Percentiles rank a stretch among this genome's conserved stretches.
Conservation (phyloP, 2,888 invertebrate genomes). For the Platycheirus albimanus region DNA sequence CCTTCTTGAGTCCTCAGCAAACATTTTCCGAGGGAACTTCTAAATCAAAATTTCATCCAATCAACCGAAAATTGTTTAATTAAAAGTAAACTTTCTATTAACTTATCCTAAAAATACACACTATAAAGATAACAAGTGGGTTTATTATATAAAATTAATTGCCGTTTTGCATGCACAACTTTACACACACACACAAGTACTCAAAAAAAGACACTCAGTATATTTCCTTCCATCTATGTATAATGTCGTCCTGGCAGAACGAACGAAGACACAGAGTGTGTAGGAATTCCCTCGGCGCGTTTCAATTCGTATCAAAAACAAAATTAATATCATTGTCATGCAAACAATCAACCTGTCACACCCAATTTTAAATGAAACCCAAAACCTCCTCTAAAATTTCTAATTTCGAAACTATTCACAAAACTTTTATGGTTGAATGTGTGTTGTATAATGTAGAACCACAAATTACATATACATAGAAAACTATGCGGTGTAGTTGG, state of each 20-base stretch:
- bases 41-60: no score
- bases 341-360: conserved; percentile 60
- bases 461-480: background rate
- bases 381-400: conserved; percentile 2
- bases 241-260: background rate
- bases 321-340: conserved; percentile 57
- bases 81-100: no score
- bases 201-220: background rate
- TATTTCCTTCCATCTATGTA: background rate
- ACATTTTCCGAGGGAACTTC: no score
- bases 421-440: conserved; percentile 8
- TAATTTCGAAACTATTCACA: conserved; percentile 31
- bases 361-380: conserved; percentile 21
- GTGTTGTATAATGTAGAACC: background rate
- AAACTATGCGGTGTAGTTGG: conserved; percentile 5
- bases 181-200: background rate
- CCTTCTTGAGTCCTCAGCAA: no score
- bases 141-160: conserved; percentile 24
- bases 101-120: no score
- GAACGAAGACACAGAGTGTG: background rate
- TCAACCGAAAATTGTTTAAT: no score
- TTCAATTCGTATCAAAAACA: conserved; percentile 11
- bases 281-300: background rate
- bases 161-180: background rate
- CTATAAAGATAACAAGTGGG: background rate